These are phyloP conservation scores for Phyllostomus discolor DNA, from an alignment of 2,113 vertebrate species.

Conservation along the genomic window DNA sequence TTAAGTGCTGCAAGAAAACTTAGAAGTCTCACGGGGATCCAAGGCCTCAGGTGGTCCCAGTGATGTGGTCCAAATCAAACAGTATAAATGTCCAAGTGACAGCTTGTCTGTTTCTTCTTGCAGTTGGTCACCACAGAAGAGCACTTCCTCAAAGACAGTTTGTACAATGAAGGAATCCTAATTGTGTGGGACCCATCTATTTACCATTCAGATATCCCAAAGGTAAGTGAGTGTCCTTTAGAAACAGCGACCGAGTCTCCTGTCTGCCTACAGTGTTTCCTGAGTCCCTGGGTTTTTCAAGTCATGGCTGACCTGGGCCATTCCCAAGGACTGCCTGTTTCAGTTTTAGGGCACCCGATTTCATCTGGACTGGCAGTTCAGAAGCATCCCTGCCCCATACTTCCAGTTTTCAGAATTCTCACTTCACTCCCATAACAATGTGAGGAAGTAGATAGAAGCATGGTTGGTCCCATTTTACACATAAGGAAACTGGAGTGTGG, in stretches of 20 bases:
- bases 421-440: neutral
- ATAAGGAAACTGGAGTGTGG: neutral
- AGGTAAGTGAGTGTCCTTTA: constrained; percentile 74
- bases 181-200: constrained; percentile 86
- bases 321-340: neutral
- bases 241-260: neutral
- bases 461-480: neutral
- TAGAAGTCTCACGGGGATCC: neutral
- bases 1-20: neutral
- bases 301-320: neutral
- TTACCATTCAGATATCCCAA: constrained; percentile 80
- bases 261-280: neutral
- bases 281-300: neutral
- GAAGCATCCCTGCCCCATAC: neutral
- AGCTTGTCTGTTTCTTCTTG: constrained; percentile 40
- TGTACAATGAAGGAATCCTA: constrained; percentile 82
- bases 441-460: neutral
- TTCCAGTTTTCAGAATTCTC: neutral
- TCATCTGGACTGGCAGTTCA: neutral
- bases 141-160: constrained; percentile 76
- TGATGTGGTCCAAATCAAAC: accelerated
- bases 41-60: neutral
- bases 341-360: neutral
- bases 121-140: constrained; percentile 80
- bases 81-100: neutral